Evolutionary conservation across 2,888 invertebrate species (phyloP), one percentile per base, ranked within the genome.

Genomic region (Erebia epiphron): DNA sequence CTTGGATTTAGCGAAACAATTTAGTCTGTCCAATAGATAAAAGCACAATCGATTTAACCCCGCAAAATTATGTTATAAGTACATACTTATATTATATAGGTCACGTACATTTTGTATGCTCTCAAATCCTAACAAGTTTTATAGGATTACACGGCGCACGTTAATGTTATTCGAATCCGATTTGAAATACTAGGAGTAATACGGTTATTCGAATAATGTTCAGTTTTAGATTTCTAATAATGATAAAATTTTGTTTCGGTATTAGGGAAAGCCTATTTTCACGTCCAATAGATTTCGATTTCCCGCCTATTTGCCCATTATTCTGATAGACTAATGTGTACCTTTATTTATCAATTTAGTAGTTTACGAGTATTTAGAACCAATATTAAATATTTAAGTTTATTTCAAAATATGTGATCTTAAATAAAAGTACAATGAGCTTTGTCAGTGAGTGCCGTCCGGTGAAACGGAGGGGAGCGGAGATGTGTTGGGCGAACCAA

Each of bases 1-100:
- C 87, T 88, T 86, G 88, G 87, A 82, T 87, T 88, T 87, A 83
- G 79, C 79, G 77, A 82, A 80, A 85, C 85, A 83, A 84, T 85
- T 86, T 82, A 80, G 77, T 76, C 79, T 76, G 76, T 83, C 81
- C 83, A 79, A 86, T 84, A 87, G 84, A 86, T 86, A 86, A 83
- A 81, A 82, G 83, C 79, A 77, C 80, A 84, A 86, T 87, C 82
- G 85, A 88, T 85, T 86, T 82, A 86, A 83, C 81, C 76, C 76
- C 76, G 75, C 75, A 76, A 78, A 78, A 78, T 79, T 79, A 75
- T 82, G 77, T 79, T 78, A 5, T 7, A 35, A 35, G 35, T 35
- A 78, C 62, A 75, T 74, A 79, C 76, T 76, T 79, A 77, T 77
- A 77, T 75, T 76, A 74, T 71, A 75, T 71, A 73, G 69, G 75